Evolutionary conservation across 2,113 vertebrate genomes (phyloP), one percentile per base, ranked within the genome.

Genomic region (Heterochromis multidens): DNA sequence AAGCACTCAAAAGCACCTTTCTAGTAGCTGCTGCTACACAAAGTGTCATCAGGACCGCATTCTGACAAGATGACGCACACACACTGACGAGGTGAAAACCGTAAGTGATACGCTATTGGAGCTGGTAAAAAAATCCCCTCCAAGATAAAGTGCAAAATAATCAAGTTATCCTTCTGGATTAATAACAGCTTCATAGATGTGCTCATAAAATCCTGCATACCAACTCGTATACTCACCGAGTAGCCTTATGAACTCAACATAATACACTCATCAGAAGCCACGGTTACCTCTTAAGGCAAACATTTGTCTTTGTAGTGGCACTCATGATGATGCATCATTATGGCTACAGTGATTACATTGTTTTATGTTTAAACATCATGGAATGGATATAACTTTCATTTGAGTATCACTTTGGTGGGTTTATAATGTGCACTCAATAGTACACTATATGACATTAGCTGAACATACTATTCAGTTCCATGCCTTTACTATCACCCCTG

Each of bases 201-300:
- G 16, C 37, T 27, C 40, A 70, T 43, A 67, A 40, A 67, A 52
- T 76, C 19, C 6, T 54, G 17, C 70, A 33, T 56, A 56, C 10
- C 6, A 33, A 54, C 57, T 27, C n/a, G 12, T 25, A 13, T 2
- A 29, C 14, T 29, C 43, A 14, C 43, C 0, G 29, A 76, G 49
- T 29, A 56, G 21, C 29, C 19, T 7, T 56, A 14, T 76, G 29
- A 63, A 79, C 54, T 67, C 33, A 67, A 7, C 37, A 77, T 7
- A 13, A 5, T 21, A 31, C 77, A 49, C 21, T 35, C 37, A 62
- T 40, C 31, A 40, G 23, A 60, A 77, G 12, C n/a, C 57, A 52
- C 23, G 12, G 43, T 33, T 46, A 21, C 40, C 33, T 60, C 79
- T 59, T 49, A 40, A 72, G 21, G 37, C 9, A n/a, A 9, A 29